Evolutionary conservation across 2,888 invertebrate species (phyloP).

Genomic region (Bombylius discolor): DNA sequence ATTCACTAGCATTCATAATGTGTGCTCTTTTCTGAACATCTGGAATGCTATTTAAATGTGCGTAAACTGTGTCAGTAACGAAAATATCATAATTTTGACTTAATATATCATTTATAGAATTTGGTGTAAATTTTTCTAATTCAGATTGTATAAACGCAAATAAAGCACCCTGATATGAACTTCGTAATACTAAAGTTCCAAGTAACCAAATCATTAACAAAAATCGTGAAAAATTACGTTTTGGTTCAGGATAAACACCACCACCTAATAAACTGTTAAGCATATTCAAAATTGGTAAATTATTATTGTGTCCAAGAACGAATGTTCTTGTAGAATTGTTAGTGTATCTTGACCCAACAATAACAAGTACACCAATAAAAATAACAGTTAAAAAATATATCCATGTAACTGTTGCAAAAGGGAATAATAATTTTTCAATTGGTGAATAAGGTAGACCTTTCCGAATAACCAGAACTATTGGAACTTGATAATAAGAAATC

Average conservation of each 20-base stretch:
- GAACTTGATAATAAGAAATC: conserved; percentile 19
- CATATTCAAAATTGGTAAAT: conserved; percentile 18
- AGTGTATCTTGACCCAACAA: not conserved
- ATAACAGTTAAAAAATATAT: not conserved
- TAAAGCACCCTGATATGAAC: conserved; percentile 22
- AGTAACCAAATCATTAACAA: conserved; percentile 24
- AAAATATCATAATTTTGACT: conserved; percentile 19
- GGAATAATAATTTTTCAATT: conserved; percentile 18
- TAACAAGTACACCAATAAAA: not conserved
- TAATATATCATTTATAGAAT: conserved; percentile 19
- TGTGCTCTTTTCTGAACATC: conserved; percentile 13
- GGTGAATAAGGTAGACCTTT: conserved; percentile 14
- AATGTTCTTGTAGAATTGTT: not conserved
- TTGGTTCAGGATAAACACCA: conserved; percentile 15
- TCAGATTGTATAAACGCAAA: conserved; percentile 22
- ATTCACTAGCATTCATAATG: not conserved
- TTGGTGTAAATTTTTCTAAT: conserved; percentile 21
- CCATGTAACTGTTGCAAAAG: conserved; percentile 21
- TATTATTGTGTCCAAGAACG: conserved; percentile 14
- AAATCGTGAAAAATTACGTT: conserved; percentile 19
- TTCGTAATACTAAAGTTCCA: conserved; percentile 21
- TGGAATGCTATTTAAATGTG: conserved; percentile 18
- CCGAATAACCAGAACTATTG: conserved; percentile 17
- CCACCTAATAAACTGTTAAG: conserved; percentile 18
- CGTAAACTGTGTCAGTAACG: conserved; percentile 16